These are phyloP conservation scores for Syrista parreyssii DNA, from an alignment of 2,888 invertebrate genomes.

Conservation along the genomic window DNA sequence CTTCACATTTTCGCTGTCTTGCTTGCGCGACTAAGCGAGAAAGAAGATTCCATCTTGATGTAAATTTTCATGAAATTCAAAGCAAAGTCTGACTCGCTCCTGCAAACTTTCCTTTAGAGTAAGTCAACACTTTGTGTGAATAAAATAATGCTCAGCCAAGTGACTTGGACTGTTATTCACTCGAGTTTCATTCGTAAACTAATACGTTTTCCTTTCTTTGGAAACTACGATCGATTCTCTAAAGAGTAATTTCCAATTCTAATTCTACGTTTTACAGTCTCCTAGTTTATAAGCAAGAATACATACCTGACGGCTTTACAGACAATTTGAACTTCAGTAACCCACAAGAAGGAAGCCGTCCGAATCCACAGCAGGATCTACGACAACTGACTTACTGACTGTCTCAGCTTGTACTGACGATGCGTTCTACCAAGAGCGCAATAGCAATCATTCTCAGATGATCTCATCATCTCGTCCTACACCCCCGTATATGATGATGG, in stretches of 20 bases:
- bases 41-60: background rate
- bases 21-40: background rate
- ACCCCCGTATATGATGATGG: constrained; percentile 46
- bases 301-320: background rate
- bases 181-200: background rate
- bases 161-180: background rate
- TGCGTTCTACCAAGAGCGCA: background rate
- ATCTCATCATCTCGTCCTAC: constrained; percentile 56
- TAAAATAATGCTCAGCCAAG: background rate
- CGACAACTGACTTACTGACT: background rate
- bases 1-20: background rate
- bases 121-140: background rate
- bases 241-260: background rate
- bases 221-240: background rate
- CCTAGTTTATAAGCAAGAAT: background rate
- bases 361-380: background rate
- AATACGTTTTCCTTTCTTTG: background rate
- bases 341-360: background rate
- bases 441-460: constrained; percentile 35
- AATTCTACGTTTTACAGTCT: background rate
- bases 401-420: background rate
- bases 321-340: background rate
- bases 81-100: background rate
- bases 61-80: background rate
- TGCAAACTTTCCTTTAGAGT: background rate